A percentile compares a stretch with the other conserved stretches of the same genome.
phyloP scores from a whole-genome alignment of 2,113 vertebrate species.

The Pterocles burchelli region DNA sequence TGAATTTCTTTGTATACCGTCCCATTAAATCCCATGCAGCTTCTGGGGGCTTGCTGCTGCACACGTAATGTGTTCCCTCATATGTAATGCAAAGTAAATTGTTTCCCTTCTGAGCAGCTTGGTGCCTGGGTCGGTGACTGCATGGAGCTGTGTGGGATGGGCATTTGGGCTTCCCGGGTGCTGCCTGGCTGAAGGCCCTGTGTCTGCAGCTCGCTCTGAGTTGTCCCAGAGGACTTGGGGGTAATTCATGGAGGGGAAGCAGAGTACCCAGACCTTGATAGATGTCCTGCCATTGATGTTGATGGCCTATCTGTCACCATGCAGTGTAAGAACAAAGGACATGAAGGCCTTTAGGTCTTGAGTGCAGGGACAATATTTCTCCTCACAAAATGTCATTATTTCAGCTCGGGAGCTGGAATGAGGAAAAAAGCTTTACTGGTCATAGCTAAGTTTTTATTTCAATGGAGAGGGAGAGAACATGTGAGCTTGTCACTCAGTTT shows the following conservation, averaged over 20 bases:
- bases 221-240: neutral
- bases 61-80: rapidly evolving
- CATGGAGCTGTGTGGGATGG: neutral
- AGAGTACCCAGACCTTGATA: no score
- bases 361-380: neutral
- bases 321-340: neutral
- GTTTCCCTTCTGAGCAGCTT: neutral
- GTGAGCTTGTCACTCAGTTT: neutral
- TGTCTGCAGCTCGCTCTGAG: neutral
- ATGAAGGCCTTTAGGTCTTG: neutral
- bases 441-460: neutral
- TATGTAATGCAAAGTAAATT: neutral
- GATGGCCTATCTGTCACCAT: neutral
- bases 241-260: neutral
- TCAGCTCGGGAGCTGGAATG: neutral
- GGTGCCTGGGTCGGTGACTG: neutral
- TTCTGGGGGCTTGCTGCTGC: neutral
- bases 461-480: neutral
- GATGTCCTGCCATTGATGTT: neutral
- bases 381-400: neutral
- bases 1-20: neutral
- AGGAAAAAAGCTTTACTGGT: neutral
- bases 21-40: rapidly evolving
- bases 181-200: neutral
- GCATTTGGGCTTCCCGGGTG: neutral